Conservation (phyloP, 1,140 invertebrate genomes). For the Rhyacophila brunnea region DNA sequence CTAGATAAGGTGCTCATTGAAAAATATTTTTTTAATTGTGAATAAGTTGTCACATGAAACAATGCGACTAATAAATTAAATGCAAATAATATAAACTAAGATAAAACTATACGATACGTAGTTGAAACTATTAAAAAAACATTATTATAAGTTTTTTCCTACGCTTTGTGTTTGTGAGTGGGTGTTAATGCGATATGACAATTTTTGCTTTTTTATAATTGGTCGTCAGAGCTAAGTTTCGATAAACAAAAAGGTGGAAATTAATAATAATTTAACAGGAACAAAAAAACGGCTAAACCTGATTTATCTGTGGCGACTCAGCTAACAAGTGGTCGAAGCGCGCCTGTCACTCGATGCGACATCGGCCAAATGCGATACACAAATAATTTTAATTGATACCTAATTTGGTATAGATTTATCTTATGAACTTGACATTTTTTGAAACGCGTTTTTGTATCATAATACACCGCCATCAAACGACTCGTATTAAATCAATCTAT, state of each 20-base stretch:
- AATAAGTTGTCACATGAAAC: conserved; percentile 9
- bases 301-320: conserved; percentile 14
- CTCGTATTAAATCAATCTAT: no score
- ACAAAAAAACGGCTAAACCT: conserved; percentile 14
- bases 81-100: neutral
- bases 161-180: neutral
- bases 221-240: conserved; percentile 10
- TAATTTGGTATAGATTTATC: conserved; percentile 20
- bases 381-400: conserved; percentile 34
- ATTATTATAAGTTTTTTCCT: neutral
- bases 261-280: neutral
- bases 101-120: neutral
- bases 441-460: conserved; percentile 1
- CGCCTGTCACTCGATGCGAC: conserved; percentile 15
- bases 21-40: conserved; percentile 15
- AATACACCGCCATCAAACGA: neutral
- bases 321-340: conserved; percentile 2
- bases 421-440: conserved; percentile 19
- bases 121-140: no score
- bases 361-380: conserved; percentile 1
- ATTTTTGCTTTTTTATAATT: conserved; percentile 33
- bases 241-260: neutral
- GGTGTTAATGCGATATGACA: conserved; percentile 30
- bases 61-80: no score
- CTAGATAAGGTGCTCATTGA: no score